phyloP scores from a whole-genome alignment of 2,113 vertebrate genomes.

The Microcebus jonahi region DNA sequence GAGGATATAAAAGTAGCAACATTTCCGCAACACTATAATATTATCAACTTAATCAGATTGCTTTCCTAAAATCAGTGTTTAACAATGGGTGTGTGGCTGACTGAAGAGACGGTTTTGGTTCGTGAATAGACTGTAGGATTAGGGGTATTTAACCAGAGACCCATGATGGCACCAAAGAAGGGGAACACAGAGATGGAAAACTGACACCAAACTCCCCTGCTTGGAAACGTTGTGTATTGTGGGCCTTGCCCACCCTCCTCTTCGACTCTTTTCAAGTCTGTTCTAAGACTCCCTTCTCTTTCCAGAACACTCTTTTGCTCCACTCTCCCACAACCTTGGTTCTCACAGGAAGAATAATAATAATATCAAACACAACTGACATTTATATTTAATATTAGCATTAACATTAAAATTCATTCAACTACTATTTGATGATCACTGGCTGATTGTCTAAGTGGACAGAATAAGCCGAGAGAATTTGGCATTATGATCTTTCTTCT shows the following conservation, averaged over 20 bases:
- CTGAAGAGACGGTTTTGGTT: neutral
- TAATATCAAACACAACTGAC: neutral
- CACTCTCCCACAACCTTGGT: neutral
- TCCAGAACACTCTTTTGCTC: neutral
- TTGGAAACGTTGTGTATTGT: neutral
- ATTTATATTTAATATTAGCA: neutral
- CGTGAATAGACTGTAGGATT: neutral
- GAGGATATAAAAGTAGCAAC: neutral
- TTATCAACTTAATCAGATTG: neutral
- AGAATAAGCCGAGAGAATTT: neutral
- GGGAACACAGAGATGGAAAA: neutral
- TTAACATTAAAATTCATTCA: neutral
- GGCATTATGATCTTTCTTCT: neutral
- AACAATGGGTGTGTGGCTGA: neutral
- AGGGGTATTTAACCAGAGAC: neutral
- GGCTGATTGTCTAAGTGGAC: neutral
- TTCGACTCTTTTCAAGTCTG: neutral
- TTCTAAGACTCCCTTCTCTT: neutral
- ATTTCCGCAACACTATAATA: neutral
- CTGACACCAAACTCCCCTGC: neutral
- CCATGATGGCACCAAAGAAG: neutral
- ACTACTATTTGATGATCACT: neutral
- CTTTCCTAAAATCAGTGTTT: neutral
- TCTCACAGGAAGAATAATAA: neutral
- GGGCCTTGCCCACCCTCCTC: neutral